phyloP scores from a whole-genome alignment of 1,140 invertebrate species.

The Temnothorax curvispinosus region DNA sequence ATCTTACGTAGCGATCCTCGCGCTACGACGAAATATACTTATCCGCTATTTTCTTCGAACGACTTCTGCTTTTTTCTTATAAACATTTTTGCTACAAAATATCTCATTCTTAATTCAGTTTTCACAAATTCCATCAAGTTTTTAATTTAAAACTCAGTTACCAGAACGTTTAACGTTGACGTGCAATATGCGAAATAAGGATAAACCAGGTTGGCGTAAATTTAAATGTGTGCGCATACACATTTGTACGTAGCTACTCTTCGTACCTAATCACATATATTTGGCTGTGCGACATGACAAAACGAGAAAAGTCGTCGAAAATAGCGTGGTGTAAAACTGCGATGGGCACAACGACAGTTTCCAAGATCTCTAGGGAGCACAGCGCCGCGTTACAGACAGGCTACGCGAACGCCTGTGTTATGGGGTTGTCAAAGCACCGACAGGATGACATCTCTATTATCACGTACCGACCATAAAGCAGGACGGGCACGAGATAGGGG shows the following conservation, averaged over 20 bases:
- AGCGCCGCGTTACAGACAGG: slow-evolving; percentile 72
- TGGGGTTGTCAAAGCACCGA: slow-evolving; percentile 84
- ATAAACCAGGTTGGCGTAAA: background rate
- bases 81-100: background rate
- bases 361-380: slow-evolving; percentile 76
- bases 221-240: background rate
- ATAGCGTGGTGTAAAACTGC: slow-evolving; percentile 44
- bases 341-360: slow-evolving; percentile 62
- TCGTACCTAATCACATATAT: background rate
- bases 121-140: background rate
- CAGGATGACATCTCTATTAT: slow-evolving; percentile 86
- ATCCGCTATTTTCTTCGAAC: background rate
- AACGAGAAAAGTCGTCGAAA: slow-evolving; percentile 52
- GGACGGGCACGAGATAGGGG: slow-evolving; percentile 51
- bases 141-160: background rate
- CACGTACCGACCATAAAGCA: slow-evolving; percentile 73
- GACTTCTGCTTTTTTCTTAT: background rate
- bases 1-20: slow-evolving; percentile 1
- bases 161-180: background rate
- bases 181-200: background rate
- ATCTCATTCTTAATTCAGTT: slow-evolving; percentile 4
- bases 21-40: background rate
- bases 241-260: background rate
- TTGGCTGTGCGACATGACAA: slow-evolving; percentile 26
- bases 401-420: slow-evolving; percentile 78